A percentile compares a stretch with the other conserved stretches of the same genome.
phyloP scores from a whole-genome alignment of 2,888 invertebrate species.

The Antitype chi region DNA sequence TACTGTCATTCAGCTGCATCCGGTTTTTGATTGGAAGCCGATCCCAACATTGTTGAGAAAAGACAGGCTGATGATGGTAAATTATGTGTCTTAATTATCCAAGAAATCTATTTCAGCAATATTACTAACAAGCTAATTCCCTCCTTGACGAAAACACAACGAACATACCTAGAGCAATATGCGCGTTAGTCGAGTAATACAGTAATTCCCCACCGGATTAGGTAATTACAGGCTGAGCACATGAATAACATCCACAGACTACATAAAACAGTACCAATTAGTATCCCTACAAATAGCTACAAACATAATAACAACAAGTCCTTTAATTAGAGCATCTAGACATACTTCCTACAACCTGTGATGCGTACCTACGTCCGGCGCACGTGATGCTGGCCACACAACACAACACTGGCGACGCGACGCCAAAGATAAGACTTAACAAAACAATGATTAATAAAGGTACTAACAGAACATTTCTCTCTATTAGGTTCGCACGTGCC shows the following conservation, averaged over 20 bases:
- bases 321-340: constrained; percentile 29
- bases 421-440: constrained; percentile 41
- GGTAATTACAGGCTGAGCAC: background rate
- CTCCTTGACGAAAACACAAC: background rate
- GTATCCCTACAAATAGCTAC: constrained; percentile 5
- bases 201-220: constrained; percentile 1
- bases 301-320: constrained; percentile 21
- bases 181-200: background rate
- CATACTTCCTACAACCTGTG: constrained; percentile 25
- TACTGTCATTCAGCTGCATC: too few relatives aligned
- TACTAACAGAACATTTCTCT: constrained; percentile 57
- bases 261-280: constrained; percentile 23
- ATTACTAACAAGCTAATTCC: background rate
- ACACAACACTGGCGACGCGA: background rate
- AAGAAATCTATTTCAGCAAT: background rate
- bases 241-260: constrained; percentile 12
- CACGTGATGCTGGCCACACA: constrained; percentile 44
- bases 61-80: too few relatives aligned
- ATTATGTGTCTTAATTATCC: background rate
- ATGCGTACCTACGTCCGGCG: constrained; percentile 1
- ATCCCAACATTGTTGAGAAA: too few relatives aligned
- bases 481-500: constrained; percentile 63
- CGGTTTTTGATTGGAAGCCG: too few relatives aligned
- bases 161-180: background rate
- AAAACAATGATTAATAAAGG: constrained; percentile 64